A percentile compares a stretch with the other conserved stretches of the same genome.
phyloP scores from a whole-genome alignment of 1,140 invertebrate species.

The Leptopilina clavipes region DNA sequence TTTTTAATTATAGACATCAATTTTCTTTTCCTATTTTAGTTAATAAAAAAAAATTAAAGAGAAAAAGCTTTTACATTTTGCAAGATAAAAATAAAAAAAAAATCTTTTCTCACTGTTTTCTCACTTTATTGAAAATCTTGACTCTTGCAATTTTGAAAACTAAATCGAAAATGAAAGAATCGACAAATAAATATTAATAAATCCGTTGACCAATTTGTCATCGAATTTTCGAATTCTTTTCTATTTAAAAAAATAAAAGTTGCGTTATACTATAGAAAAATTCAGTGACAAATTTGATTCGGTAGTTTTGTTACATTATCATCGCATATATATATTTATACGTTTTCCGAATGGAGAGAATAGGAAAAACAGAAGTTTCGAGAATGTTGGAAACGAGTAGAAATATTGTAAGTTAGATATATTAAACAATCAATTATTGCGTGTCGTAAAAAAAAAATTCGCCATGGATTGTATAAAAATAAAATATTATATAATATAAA shows the following conservation, averaged over 20 bases:
- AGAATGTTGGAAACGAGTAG: background rate
- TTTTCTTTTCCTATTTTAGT: no score
- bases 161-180: background rate
- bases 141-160: background rate
- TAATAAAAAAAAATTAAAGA: no score
- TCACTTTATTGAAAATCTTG: background rate
- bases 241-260: background rate
- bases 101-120: background rate
- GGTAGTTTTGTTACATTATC: background rate
- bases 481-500: no score
- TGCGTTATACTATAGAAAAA: background rate
- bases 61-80: no score
- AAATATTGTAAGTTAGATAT: background rate
- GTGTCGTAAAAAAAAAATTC: slow-evolving; percentile 13
- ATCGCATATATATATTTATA: background rate
- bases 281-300: background rate
- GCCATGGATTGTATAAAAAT: background rate
- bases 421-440: slow-evolving; percentile 15
- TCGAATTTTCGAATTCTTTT: background rate
- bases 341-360: background rate
- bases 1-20: no score
- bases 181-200: background rate
- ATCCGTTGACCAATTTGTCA: background rate
- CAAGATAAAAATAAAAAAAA: background rate
- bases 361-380: background rate